phyloP scores from a whole-genome alignment of 2,797 vertebrate species.

The Rhadinocentrus ornatus region DNA sequence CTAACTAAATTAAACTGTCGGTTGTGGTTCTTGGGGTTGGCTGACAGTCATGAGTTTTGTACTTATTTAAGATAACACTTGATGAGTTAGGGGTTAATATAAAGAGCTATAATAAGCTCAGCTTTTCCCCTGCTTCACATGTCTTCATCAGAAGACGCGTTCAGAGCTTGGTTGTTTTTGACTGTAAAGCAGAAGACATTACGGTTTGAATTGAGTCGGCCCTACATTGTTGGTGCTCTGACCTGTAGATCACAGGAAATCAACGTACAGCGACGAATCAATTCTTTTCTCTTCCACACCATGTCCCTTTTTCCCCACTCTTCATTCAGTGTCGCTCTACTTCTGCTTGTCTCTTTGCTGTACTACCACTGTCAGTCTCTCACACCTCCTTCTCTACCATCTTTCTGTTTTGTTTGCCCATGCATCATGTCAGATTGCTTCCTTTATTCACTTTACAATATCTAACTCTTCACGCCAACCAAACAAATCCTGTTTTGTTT shows the following conservation, averaged over 20 bases:
- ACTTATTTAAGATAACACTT: slow-evolving; percentile 47
- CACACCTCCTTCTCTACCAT: slow-evolving; percentile 36
- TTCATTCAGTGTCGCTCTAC: slow-evolving; percentile 31
- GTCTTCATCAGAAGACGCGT: slow-evolving; percentile 19
- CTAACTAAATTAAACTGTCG: slow-evolving; percentile 1
- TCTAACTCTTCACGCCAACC: slow-evolving; percentile 43
- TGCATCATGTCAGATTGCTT: slow-evolving; percentile 52
- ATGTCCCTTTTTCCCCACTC: slow-evolving; percentile 31
- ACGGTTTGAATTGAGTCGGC: slow-evolving; percentile 35
- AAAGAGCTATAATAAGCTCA: slow-evolving; percentile 23
- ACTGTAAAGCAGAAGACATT: slow-evolving; percentile 35
- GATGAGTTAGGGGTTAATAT: slow-evolving; percentile 30
- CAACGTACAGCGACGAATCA: slow-evolving; percentile 62
- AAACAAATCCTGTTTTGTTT: slow-evolving; percentile 45
- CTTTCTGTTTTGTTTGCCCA: slow-evolving; percentile 37
- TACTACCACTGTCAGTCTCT: slow-evolving; percentile 52
- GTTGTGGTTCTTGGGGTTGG: too few species aligned
- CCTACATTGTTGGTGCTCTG: slow-evolving; percentile 47
- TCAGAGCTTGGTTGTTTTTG: slow-evolving; percentile 10
- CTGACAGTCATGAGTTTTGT: slow-evolving; percentile 37
- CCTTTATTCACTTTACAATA: slow-evolving; percentile 45
- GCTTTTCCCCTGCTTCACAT: slow-evolving; percentile 27
- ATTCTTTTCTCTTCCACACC: slow-evolving; percentile 57
- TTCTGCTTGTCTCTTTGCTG: slow-evolving; percentile 60
- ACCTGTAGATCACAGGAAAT: slow-evolving; percentile 64